Evolutionary conservation across 1,140 invertebrate species (phyloP), one percentile per base, ranked within the genome.

Genomic region (Drosophila micromelanica): DNA sequence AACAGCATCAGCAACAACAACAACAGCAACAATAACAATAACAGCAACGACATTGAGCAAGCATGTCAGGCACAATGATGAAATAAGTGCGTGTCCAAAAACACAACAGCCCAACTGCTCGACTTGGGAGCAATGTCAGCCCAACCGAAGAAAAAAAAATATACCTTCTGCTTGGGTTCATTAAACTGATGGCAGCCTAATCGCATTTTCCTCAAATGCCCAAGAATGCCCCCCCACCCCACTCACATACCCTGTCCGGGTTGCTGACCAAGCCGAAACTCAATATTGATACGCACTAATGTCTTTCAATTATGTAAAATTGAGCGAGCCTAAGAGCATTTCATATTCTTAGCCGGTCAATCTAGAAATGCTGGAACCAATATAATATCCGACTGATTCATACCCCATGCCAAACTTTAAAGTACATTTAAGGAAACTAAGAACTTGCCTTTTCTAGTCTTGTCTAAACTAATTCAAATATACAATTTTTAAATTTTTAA

Each of bases 121-220:
- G 35, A 37, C 59, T 23, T 15, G 51, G 13, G 27, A 6, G 30
- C 46, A 69, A 48, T 46, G 37, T 42, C 61, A 61, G 48, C 51
- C 45, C 54, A 35, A 45, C 43, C 45, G 38, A 35, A 45, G 9
- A 63, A 7, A 54, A 46, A 27, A 52, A 37, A n/a, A n/a, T n/a
- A 12, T 13, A 42, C 17, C 70, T 73, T 73, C 70, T 73, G 70
- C 63, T 73, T 48, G 63, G 70, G 55, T 68, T 73, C 70, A 73
- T 73, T 73, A 73, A 73, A 73, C 63, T 73, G 63, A 73, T 73
- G 63, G 70, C 70, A 68, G 57, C 70, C 70, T 73, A 73, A 73
- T 73, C 70, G 70, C 55, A 73, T 73, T 73, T 57, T 42, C 27
- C 49, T 59, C 46, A n/a, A 11, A 43, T 52, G 54, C 20, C 59